Evolutionary conservation across 2,888 invertebrate species (phyloP).

Genomic region (Macrosiphum euphorbiae): DNA sequence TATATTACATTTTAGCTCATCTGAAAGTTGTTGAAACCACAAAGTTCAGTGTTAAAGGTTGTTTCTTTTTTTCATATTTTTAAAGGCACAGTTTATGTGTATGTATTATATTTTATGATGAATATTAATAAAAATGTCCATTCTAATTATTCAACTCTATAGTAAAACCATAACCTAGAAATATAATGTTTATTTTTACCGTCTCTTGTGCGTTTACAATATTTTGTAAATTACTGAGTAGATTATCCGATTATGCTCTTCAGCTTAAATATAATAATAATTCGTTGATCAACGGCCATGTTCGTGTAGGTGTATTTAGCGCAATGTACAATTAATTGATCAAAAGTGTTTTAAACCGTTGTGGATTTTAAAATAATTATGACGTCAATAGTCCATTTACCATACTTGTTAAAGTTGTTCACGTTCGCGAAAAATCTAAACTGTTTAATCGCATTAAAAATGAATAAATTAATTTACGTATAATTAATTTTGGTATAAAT

Average conservation of each 20-base stretch:
- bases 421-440: neutral
- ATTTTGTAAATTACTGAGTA: neutral
- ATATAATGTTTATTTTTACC: neutral
- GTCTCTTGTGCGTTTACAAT: neutral
- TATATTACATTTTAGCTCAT: neutral
- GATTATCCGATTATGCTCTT: neutral
- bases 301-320: neutral
- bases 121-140: neutral
- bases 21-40: neutral
- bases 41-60: neutral
- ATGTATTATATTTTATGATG: neutral
- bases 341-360: neutral
- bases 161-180: neutral
- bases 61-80: neutral
- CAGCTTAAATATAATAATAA: neutral
- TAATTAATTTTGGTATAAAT: neutral
- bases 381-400: neutral
- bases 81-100: neutral
- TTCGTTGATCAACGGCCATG: neutral
- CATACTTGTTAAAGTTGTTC: neutral
- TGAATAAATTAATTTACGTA: neutral
- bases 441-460: neutral
- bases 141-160: neutral
- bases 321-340: neutral
- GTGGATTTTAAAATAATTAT: neutral